These are phyloP conservation scores for Ageneiosus marmoratus DNA, from an alignment of 2,113 vertebrate genomes.

Conservation along the genomic window DNA sequence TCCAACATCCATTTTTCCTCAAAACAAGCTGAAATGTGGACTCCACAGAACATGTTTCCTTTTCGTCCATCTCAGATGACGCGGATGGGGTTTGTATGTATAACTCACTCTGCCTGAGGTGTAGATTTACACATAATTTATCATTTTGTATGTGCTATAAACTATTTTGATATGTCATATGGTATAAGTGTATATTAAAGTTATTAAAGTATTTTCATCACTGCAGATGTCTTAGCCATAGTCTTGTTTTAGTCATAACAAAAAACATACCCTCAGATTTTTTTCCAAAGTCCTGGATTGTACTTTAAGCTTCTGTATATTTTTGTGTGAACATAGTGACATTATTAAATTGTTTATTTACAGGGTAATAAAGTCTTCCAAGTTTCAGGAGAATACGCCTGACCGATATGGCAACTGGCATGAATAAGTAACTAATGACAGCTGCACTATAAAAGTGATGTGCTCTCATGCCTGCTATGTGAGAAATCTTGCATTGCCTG, in stretches of 20 bases:
- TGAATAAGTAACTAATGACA: constrained; percentile 47
- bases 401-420: constrained; percentile 20
- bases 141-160: not conserved
- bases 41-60: too few species aligned
- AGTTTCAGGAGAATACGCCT: constrained; percentile 16
- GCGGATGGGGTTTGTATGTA: not conserved
- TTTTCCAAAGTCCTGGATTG: not conserved
- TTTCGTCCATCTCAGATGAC: too few species aligned
- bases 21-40: too few species aligned
- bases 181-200: not conserved
- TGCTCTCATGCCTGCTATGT: constrained; percentile 39
- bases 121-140: not conserved
- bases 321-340: not conserved
- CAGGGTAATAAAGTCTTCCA: not conserved
- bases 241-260: not conserved
- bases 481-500: constrained; percentile 26
- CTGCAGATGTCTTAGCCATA: not conserved
- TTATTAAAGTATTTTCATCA: not conserved
- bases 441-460: constrained; percentile 48
- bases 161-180: not conserved
- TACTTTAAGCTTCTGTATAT: not conserved
- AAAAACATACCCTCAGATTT: not conserved
- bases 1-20: too few species aligned
- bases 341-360: not conserved
- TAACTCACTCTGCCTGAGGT: not conserved